These are phyloP conservation scores for Napeogenes inachia DNA, from an alignment of 2,888 invertebrate species.

Conservation along the genomic window DNA sequence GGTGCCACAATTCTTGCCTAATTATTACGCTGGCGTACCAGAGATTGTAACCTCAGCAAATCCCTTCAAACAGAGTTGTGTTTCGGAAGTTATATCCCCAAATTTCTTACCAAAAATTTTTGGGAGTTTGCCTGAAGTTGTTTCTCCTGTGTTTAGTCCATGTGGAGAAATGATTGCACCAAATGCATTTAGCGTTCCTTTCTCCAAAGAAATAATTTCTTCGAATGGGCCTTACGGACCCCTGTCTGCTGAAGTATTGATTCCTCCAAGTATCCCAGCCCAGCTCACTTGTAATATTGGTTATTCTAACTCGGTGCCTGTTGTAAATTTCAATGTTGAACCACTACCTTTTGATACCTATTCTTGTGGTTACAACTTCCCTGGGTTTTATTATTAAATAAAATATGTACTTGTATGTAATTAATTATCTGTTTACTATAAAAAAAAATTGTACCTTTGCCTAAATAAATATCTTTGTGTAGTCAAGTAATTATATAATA, in stretches of 20 bases:
- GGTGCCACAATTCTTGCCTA: conserved; percentile 10
- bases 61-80: conserved; percentile 1
- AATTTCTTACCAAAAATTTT: not conserved
- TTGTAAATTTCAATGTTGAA: conserved; percentile 44
- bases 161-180: conserved; percentile 10
- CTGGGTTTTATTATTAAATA: conserved; percentile 33
- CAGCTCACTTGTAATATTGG: conserved; percentile 31
- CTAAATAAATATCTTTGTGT: too few relatives aligned
- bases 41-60: conserved; percentile 13
- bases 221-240: conserved; percentile 25
- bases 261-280: conserved; percentile 46
- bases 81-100: not conserved
- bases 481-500: too few relatives aligned
- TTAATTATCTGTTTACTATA: not conserved
- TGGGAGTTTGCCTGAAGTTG: conserved; percentile 1
- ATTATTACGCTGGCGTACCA: conserved; percentile 8
- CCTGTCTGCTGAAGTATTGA: conserved; percentile 38
- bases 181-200: conserved; percentile 2
- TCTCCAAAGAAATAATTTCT: conserved; percentile 14
- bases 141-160: conserved; percentile 9
- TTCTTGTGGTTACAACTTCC: conserved; percentile 25
- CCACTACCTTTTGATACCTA: conserved; percentile 33
- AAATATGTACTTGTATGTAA: not conserved
- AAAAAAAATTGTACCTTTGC: not conserved
- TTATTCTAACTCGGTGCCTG: conserved; percentile 33